Evolutionary conservation across 2,797 vertebrate genomes (phyloP), one percentile per base, ranked within the genome.

Genomic region (Spondyliosoma cantharus): DNA sequence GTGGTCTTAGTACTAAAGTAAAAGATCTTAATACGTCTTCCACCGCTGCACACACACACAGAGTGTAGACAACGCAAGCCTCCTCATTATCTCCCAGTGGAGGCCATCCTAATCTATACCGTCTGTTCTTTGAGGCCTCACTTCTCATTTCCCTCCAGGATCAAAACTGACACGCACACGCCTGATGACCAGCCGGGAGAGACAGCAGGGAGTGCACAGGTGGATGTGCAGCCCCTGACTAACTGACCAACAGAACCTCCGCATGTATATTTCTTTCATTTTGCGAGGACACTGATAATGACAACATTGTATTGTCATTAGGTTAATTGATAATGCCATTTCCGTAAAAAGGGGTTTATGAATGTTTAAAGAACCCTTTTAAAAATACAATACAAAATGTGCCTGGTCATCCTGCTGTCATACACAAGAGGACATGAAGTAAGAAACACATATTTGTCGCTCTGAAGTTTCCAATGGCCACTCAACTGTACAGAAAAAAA

Each of bases 1-100:
- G 37, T 37, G 37, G 37, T 37, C 37, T 37, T 37, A 37, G 37
- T 37, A 11, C 9, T 37, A 37, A 37, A 37, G 37, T 37, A 37
- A 37, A 37, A 37, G 37, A 37, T 37, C 37, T 37, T 37, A 9
- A 11, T 37, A 37, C 9, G 37, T 37, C 37, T 37, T 37, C 37
- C 37, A 37, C 37, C 37, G 9, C 37, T 32, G 70, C 37, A 66
- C 29, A 70, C 65, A 71, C 32, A 71, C 32, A 54, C 7, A 49
- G n/a, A 78, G 60, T 45, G 64, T 49, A 71, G 67, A 81, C 77
- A 87, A 66, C 37, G 54, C 50, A 67, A 70, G 85, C 50, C 49
- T 84, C 49, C 91, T 93, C 90, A 89, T 93, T 93, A 93, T 88
- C 89, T 93, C 90, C 81, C 91, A 84, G 90, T 24, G 80, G 90